phyloP scores from a whole-genome alignment of 2,113 vertebrate species.

The Trogon melanurus region DNA sequence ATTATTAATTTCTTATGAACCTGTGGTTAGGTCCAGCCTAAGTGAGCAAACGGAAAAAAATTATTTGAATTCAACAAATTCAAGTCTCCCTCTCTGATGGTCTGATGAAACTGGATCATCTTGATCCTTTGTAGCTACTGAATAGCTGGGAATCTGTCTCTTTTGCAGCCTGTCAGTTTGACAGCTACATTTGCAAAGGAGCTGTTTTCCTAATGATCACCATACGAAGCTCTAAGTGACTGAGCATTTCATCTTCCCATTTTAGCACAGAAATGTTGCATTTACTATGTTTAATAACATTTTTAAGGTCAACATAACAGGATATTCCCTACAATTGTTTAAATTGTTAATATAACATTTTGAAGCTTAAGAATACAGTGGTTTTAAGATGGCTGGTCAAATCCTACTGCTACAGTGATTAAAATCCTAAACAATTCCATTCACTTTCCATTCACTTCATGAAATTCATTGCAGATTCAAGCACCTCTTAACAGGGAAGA shows the following conservation, averaged over 20 bases:
- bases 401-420: neutral
- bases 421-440: neutral
- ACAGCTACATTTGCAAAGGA: constrained; percentile 42
- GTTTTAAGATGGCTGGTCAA: neutral
- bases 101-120: constrained; percentile 34
- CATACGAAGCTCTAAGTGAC: constrained; percentile 24
- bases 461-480: neutral
- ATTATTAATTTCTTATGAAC: neutral
- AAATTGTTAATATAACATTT: neutral
- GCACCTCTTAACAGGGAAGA: neutral
- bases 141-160: constrained; percentile 26
- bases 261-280: constrained; percentile 2
- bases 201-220: constrained; percentile 34
- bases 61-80: neutral
- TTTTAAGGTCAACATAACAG: neutral
- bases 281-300: constrained; percentile 17
- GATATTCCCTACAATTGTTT: neutral
- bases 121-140: constrained; percentile 23
- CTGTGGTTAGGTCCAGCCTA: neutral
- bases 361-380: neutral
- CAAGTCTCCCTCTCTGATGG: neutral
- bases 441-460: neutral
- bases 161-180: constrained; percentile 38
- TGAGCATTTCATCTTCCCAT: constrained; percentile 9
- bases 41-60: constrained; percentile 2